Conservation (phyloP, 2,888 invertebrate genomes). For the Xanthia togata region DNA sequence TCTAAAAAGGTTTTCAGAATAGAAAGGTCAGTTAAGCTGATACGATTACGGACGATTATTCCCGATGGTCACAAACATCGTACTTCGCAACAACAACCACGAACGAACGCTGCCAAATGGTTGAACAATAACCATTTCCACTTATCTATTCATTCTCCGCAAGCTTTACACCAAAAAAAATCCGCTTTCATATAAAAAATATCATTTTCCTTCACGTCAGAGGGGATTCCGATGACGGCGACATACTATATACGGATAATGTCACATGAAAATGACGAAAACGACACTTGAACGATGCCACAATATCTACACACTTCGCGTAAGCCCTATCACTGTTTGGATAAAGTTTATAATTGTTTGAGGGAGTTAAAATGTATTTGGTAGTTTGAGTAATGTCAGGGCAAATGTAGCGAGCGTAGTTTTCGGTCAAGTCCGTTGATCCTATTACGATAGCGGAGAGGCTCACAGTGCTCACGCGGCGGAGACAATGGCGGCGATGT, state of each 20-base stretch:
- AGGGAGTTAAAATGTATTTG: slow-evolving; percentile 35
- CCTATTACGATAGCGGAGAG: slow-evolving; percentile 71
- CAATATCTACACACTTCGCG: slow-evolving; percentile 1
- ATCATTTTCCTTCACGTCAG: slow-evolving; percentile 68
- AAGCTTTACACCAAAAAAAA: slow-evolving; percentile 46
- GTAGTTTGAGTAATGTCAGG: slow-evolving; percentile 63
- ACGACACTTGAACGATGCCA: slow-evolving; percentile 62
- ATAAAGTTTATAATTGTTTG: slow-evolving; percentile 55
- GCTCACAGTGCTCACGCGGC: slow-evolving; percentile 24
- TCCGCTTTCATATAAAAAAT: slow-evolving; percentile 66
- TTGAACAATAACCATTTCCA: slow-evolving; percentile 56
- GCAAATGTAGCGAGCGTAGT: slow-evolving; percentile 73
- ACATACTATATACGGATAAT: slow-evolving; percentile 71
- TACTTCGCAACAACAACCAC: slow-evolving; percentile 15
- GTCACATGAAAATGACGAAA: slow-evolving; percentile 72
- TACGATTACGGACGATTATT: slow-evolving; percentile 10
- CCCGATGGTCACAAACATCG: slow-evolving; percentile 25
- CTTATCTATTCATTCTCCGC: slow-evolving; percentile 55
- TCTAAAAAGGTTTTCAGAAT: slow-evolving; percentile 9
- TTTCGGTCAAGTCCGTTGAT: slow-evolving; percentile 73
- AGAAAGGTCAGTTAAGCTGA: slow-evolving; percentile 18
- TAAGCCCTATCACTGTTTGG: slow-evolving; percentile 22
- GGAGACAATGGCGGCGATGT: slow-evolving; percentile 57
- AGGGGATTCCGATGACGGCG: slow-evolving; percentile 70
- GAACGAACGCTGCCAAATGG: slow-evolving; percentile 24